phyloP scores from a whole-genome alignment of 2,888 invertebrate species.

The Drosophila vallismaia region DNA sequence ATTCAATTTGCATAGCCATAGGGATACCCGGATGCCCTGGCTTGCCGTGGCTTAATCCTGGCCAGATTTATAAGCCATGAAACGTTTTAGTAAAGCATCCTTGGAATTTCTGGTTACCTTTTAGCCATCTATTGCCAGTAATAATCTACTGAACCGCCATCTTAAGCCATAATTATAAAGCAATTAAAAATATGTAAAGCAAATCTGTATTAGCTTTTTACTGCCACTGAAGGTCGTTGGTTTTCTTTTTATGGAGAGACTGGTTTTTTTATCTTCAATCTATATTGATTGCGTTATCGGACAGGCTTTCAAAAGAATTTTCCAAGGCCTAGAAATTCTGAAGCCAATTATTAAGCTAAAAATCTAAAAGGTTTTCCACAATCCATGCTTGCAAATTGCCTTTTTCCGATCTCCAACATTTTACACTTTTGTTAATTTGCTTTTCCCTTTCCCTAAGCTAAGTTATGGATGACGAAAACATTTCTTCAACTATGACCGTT shows the following conservation, averaged over 20 bases:
- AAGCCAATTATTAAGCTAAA: not conserved
- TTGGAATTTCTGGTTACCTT: not conserved
- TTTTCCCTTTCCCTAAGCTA: not conserved
- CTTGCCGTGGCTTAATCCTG: not conserved
- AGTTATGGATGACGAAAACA: constrained; percentile 17
- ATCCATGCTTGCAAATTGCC: not conserved
- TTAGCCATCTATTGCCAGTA: not conserved
- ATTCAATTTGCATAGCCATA: constrained; percentile 25
- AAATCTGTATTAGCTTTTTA: not conserved
- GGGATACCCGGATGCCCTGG: constrained; percentile 1
- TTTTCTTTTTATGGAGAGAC: not conserved
- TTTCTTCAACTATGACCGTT: constrained; percentile 16
- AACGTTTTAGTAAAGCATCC: constrained; percentile 1
- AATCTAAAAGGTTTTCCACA: not conserved
- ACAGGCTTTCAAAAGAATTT: not conserved
- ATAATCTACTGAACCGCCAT: not conserved
- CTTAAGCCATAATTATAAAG: constrained; percentile 3
- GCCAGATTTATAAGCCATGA: not conserved
- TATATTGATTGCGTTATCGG: not conserved
- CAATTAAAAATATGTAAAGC: constrained; percentile 5
- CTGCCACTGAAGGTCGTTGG: not conserved
- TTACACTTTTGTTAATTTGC: not conserved
- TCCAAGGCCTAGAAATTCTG: not conserved
- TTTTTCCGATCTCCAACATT: not conserved
- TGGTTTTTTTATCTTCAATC: constrained; percentile 4